These are phyloP conservation scores for Dexiosoma caninum DNA, from an alignment of 2,888 invertebrate genomes.

Conservation along the genomic window DNA sequence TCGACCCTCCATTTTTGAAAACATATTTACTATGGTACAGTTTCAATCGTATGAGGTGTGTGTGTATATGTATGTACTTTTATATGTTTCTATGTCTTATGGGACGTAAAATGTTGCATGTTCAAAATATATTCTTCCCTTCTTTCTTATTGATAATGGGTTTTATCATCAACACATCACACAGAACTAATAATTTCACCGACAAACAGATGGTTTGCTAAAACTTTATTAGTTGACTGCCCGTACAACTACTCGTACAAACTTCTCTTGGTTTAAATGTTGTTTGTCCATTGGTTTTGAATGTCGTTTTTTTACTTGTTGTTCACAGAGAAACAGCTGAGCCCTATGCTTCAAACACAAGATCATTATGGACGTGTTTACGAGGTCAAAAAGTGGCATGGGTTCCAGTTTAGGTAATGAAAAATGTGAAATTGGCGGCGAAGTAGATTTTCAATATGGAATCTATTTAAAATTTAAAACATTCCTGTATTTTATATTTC, in stretches of 20 bases:
- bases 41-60: not conserved
- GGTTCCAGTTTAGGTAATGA: not conserved
- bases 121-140: conserved; percentile 44
- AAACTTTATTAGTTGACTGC: conserved; percentile 59
- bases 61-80: not conserved
- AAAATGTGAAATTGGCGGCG: no score
- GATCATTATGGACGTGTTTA: conserved; percentile 55
- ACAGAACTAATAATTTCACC: conserved; percentile 43
- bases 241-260: not conserved
- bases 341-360: conserved; percentile 36
- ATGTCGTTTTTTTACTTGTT: not conserved
- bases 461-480: no score
- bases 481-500: no score
- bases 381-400: conserved; percentile 44
- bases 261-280: not conserved
- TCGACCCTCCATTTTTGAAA: no score
- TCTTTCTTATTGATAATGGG: conserved; percentile 50
- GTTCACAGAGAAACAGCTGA: conserved; percentile 41
- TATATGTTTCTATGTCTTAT: not conserved
- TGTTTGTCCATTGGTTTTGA: conserved; percentile 12
- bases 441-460: no score
- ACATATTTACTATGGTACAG: no score
- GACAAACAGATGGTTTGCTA: conserved; percentile 56
- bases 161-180: conserved; percentile 49
- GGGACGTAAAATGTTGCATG: conserved; percentile 43